Evolutionary conservation across 1,140 invertebrate species (phyloP).

Genomic region (Rhyacophila brunnea): DNA sequence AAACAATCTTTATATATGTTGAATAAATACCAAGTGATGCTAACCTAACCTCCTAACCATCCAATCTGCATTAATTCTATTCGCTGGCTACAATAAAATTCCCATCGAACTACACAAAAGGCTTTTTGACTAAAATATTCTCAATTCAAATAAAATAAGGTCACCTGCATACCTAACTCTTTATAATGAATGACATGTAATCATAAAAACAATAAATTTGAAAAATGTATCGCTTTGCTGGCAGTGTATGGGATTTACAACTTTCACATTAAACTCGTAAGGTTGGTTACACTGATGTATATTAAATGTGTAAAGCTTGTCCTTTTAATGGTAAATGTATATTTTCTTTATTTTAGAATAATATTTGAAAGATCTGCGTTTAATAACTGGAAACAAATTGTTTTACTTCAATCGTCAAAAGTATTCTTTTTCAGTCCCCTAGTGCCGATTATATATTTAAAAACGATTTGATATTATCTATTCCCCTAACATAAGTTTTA

Average conservation of each 20-base stretch:
- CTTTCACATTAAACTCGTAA: not conserved
- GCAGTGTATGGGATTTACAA: too few species aligned
- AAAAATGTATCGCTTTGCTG: too few species aligned
- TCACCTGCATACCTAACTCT: not conserved
- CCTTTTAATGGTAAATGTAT: not conserved
- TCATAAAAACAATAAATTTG: too few species aligned
- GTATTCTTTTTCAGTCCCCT: not conserved
- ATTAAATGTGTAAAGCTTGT: not conserved
- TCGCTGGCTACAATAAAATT: not conserved
- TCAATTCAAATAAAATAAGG: not conserved
- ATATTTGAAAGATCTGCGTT: not conserved
- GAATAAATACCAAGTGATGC: too few species aligned
- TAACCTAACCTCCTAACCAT: too few species aligned
- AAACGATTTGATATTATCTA: constrained; percentile 2
- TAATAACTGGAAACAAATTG: constrained; percentile 1
- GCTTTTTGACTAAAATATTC: not conserved
- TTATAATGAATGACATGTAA: too few species aligned
- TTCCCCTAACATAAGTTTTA: constrained; percentile 5
- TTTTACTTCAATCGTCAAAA: not conserved
- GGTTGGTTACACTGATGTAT: too few species aligned
- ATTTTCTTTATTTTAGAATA: not conserved
- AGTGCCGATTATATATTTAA: too few species aligned
- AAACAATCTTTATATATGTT: too few species aligned
- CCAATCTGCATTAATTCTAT: not conserved
- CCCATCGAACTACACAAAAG: not conserved